A percentile compares a stretch with the other conserved stretches of the same genome.
Conservation (phyloP, 2,888 invertebrate species). For the Drosophila pseudotakahashii region DNA sequence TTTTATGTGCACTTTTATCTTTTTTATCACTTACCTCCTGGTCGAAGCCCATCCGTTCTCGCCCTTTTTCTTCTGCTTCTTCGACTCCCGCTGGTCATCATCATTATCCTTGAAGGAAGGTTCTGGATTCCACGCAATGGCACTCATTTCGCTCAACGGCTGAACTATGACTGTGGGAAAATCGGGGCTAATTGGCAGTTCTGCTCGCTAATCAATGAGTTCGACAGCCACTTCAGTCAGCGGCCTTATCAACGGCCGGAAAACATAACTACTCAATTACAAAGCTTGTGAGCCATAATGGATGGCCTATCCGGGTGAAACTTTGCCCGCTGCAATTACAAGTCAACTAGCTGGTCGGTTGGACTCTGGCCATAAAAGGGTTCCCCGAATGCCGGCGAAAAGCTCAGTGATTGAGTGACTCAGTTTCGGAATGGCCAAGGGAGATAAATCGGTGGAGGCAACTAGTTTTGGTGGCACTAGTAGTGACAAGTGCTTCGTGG, state of each 20-base stretch:
- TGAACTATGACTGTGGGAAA: conserved; percentile 21
- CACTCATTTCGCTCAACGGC: conserved; percentile 49
- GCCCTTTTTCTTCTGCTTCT: conserved; percentile 1
- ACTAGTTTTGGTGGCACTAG: not conserved
- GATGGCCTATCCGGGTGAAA: conserved; percentile 15
- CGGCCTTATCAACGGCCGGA: conserved; percentile 54
- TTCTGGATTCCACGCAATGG: conserved; percentile 39
- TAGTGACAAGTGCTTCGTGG: conserved; percentile 47
- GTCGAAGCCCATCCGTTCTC: conserved; percentile 15
- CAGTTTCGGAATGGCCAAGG: conserved; percentile 38
- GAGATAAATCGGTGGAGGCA: conserved; percentile 7
- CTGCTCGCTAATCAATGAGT: conserved; percentile 61
- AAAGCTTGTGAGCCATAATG: conserved; percentile 58
- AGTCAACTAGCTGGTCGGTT: too few species aligned
- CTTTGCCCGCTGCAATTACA: conserved; percentile 38
- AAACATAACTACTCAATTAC: conserved; percentile 72
- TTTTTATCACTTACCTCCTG: conserved; percentile 45
- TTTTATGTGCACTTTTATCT: not conserved
- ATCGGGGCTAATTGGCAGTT: conserved; percentile 51
- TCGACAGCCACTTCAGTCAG: conserved; percentile 26
- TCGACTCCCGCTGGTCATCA: conserved; percentile 42
- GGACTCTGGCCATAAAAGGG: conserved; percentile 34
- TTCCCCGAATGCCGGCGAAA: not conserved
- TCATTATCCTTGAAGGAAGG: conserved; percentile 28
- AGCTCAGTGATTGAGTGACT: conserved; percentile 35